phyloP scores from a whole-genome alignment of 2,113 vertebrate genomes.

The Otocyon megalotis region DNA sequence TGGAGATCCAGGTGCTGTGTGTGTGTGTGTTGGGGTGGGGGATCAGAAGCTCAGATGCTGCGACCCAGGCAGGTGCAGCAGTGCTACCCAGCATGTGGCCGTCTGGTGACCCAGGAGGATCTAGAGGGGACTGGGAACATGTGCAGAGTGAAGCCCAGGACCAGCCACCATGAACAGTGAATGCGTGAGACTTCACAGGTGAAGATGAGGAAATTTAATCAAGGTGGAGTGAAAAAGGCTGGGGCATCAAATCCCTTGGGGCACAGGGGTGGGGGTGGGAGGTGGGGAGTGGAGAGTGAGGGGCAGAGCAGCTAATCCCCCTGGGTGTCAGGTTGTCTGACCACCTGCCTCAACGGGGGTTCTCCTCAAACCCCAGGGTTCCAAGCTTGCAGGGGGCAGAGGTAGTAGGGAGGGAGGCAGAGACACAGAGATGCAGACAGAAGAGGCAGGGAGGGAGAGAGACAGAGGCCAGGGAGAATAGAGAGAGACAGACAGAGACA shows the following conservation, averaged over 20 bases:
- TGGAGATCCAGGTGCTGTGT: accelerated
- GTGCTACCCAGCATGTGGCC: background rate
- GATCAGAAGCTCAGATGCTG: background rate
- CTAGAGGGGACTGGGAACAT: background rate
- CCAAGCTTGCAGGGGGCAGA: background rate
- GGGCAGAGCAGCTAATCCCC: conserved; percentile 32
- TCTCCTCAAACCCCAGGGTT: background rate
- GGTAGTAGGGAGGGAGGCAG: background rate
- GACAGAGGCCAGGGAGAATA: background rate
- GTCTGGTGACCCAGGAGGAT: conserved; percentile 1
- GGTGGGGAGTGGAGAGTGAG: background rate
- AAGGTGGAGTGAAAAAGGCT: background rate
- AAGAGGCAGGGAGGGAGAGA: background rate
- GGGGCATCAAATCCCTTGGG: background rate
- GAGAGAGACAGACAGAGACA: background rate
- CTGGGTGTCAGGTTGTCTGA: conserved; percentile 49
- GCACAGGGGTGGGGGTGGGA: too few species aligned
- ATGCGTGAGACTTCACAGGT: background rate
- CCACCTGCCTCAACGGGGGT: conserved; percentile 9
- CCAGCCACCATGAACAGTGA: background rate
- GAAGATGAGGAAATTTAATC: conserved; percentile 16
- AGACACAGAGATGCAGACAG: background rate
- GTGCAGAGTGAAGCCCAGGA: background rate
- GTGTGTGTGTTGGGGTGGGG: background rate
- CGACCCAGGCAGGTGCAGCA: background rate